Base-by-base conservation (phyloP, 2,888 invertebrate genomes). In the Schrankia costaestrigalis region DNA sequence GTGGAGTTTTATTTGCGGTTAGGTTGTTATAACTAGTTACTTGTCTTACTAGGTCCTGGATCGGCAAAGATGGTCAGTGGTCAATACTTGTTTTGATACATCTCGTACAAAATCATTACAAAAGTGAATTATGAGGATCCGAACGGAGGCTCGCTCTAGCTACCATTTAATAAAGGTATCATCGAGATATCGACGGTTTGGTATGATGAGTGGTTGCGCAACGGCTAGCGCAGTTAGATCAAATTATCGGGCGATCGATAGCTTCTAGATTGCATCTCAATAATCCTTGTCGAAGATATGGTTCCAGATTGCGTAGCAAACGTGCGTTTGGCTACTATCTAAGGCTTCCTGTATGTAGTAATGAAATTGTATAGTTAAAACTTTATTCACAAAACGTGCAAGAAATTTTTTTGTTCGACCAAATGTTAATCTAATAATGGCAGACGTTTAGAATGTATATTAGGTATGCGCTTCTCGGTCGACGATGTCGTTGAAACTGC, bases 181-280 rank as follows among this genome's bases (percentile, higher is more conserved):
- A 71, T 76, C 72, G 66, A 62, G 61, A 52, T 70, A 77, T 72
- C 73, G 69, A 63, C 56, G 62, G 71, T 71, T 67, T 64, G 70
- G 76, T 76, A 73, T 78, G 80, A 86, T 83, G 82, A 78, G 73
- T 69, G 71, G 80, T 79, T 82, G 79, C 65, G 76, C 73, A 73
- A 76, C 60, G 71, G 75, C 68, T 67, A 67, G 72, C 73, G 80
- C 74, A 72, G 82, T 82, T 80, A 78, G 71, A 77, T 74, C 76
- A 71, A 81, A 85, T 86, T 87, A 84, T 82, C 77, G 71, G 63
- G 50, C 75, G 78, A 82, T 81, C 79, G 76, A 80, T 83, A 63
- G 83, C 76, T 79, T 69, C 80, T 78, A 83, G 86, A 86, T 85
- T 82, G 80, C 79, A 83, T 83, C 85, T 84, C 85, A 83, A 83